Base-by-base conservation (phyloP, 2,888 invertebrate species). In the Calameuta filiformis region DNA sequence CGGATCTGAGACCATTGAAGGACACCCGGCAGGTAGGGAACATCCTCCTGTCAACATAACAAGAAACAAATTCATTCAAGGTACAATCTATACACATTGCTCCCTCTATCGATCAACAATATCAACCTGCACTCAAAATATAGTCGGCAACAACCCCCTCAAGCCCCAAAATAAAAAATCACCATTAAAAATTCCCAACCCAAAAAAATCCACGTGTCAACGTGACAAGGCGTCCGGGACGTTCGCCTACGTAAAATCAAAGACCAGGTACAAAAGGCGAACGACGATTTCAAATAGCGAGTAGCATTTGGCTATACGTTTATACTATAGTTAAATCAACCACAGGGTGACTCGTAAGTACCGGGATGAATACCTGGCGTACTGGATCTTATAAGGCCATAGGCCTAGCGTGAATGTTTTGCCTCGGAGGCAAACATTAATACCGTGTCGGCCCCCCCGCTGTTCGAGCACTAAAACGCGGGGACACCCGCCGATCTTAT, bases 11-110 rank as follows among this genome's bases (percentile, higher is more conserved):
- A 1, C 97, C 97, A 85, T 95, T 95, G 94, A 99, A 98, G 81
- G 98, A 97, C 82, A 98, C 97, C 82, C 98, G 95, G 88, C 99
- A 96, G 84, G 98, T 98, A 84, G 99, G 99, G 92, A 99, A 99
- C 99, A 99, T 99, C 88, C 99, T 95, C 92, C 99, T 99, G 94
- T 83, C 56, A 56, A 56, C 56, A 23, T 56, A 23, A 23, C 2
- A 56, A 56, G 9, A 9, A 56, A 56, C 93, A 56, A 56, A 9
- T 56, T 56, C 56, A 56, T 56, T 56, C 56, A 2, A 56, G 56
- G 6, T 56, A 23, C 56, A 6, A 9, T 56, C 56, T 4, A 33
- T 1, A 23, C 56, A 0, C 56, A 9, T 23, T 1, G 56, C 23
- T 9, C 56, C 56, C 56, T 56, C 56, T 56, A 0, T 56, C 56